Conservation (phyloP, 2,797 vertebrate species). For the Toxotes lorentzi region DNA sequence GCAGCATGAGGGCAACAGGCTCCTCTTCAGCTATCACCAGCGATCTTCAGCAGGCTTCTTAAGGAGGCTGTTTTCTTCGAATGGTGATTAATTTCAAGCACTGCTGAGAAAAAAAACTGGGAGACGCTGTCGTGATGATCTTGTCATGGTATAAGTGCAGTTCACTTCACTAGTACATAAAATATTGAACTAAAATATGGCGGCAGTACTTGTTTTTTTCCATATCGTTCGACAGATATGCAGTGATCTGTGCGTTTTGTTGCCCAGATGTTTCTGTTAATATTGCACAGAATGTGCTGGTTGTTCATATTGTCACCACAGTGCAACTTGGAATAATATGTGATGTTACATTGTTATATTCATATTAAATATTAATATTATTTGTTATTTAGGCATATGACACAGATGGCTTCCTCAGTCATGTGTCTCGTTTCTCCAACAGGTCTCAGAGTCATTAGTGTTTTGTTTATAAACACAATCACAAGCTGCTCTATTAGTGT, state of each 20-base stretch:
- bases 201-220: background rate
- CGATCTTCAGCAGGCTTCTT: constrained; percentile 7
- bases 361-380: background rate
- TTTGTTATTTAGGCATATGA: background rate
- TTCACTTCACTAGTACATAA: background rate
- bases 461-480: background rate
- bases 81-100: constrained; percentile 7
- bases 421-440: background rate
- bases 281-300: background rate
- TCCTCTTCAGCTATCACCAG: constrained; percentile 10
- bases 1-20: background rate
- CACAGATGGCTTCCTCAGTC: background rate
- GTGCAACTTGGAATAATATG: background rate
- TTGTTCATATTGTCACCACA: background rate
- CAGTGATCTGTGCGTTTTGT: background rate
- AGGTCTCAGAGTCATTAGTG: background rate
- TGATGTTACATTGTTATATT: background rate
- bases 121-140: background rate
- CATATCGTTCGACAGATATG: background rate
- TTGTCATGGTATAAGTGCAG: background rate
- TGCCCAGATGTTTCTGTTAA: background rate
- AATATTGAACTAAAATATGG: background rate
- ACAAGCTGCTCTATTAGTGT: background rate
- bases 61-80: constrained; percentile 4
- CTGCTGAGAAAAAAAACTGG: constrained; percentile 22